These are phyloP conservation scores for Napeogenes sylphis DNA, from an alignment of 2,888 invertebrate species.

Conservation along the genomic window DNA sequence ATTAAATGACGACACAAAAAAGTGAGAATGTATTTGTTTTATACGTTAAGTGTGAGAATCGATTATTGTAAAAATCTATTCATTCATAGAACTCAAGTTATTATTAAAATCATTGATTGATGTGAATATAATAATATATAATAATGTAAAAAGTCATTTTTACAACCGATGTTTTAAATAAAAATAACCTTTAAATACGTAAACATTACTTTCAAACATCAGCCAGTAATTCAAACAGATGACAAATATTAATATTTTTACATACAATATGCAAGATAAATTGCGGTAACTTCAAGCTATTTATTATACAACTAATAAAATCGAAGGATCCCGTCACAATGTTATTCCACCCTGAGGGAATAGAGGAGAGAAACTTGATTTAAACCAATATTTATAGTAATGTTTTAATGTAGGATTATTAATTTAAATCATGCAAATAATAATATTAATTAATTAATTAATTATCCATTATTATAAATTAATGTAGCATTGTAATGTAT, in stretches of 20 bases:
- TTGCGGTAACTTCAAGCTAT: conserved; percentile 3
- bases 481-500: background rate
- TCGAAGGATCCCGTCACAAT: conserved; percentile 11
- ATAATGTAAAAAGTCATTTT: too few relatives aligned
- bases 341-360: conserved; percentile 9
- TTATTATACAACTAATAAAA: conserved; percentile 10
- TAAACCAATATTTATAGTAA: background rate
- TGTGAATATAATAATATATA: too few relatives aligned
- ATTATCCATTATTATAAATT: background rate
- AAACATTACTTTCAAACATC: too few relatives aligned
- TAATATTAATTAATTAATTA: background rate
- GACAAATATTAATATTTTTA: background rate
- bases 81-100: too few relatives aligned
- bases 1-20: background rate
- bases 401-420: background rate
- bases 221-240: conserved; percentile 1
- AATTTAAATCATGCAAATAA: background rate
- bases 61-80: too few relatives aligned
- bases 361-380: conserved; percentile 18
- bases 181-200: too few relatives aligned
- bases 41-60: too few relatives aligned
- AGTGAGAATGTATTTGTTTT: too few relatives aligned
- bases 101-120: too few relatives aligned
- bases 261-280: conserved; percentile 6
- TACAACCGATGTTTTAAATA: too few relatives aligned